Evolutionary conservation across 2,797 vertebrate genomes (phyloP).

Genomic region (Rhabdomys pumilio): DNA sequence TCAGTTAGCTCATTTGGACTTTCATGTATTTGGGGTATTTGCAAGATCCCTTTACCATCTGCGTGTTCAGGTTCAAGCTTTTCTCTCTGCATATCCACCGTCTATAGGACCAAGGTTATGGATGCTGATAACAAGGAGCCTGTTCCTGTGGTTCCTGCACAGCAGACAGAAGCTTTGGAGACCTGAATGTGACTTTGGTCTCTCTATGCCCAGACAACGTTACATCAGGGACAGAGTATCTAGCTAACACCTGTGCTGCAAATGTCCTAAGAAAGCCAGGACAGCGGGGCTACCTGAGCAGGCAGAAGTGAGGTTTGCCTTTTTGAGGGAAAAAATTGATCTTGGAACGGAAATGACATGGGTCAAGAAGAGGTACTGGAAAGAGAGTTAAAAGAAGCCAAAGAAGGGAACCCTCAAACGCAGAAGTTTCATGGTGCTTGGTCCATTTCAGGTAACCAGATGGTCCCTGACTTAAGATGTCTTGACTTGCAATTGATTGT

Average conservation of each 20-base stretch:
- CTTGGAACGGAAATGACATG: neutral
- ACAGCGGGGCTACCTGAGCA: neutral
- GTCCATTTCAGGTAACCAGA: neutral
- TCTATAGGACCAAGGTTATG: neutral
- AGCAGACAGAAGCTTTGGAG: neutral
- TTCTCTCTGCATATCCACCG: accelerated
- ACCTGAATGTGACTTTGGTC: neutral
- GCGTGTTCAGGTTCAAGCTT: neutral
- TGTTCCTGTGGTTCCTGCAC: neutral
- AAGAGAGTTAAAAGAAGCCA: neutral
- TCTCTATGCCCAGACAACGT: neutral
- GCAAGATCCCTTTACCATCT: neutral
- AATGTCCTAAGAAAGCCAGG: accelerated
- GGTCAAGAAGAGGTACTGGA: neutral
- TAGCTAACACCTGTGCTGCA: neutral
- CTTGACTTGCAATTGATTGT: neutral
- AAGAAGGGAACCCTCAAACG: neutral
- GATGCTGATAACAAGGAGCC: neutral
- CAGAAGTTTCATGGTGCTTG: neutral
- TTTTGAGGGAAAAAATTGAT: neutral
- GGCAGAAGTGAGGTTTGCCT: neutral
- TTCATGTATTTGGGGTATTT: neutral
- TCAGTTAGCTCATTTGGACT: neutral
- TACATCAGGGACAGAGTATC: neutral
- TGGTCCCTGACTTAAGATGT: neutral